Conservation (phyloP, 2,888 invertebrate species). For the Drosophila barbarae region DNA sequence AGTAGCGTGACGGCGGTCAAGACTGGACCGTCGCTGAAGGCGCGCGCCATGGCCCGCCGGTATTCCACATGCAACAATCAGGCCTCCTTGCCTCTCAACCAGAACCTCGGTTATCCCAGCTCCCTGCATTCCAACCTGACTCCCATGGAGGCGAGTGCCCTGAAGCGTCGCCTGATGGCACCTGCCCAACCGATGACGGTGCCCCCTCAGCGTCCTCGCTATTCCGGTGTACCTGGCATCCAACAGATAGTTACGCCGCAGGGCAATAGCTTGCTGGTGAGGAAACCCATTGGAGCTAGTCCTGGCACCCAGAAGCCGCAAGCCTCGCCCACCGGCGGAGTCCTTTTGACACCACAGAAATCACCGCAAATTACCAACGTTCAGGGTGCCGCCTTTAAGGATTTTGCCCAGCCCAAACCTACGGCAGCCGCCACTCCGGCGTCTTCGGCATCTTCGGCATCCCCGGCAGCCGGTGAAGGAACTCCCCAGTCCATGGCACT, state of each 20-base stretch:
- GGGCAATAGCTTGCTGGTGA: constrained; percentile 37
- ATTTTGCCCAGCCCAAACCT: constrained; percentile 41
- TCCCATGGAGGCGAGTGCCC: constrained; percentile 19
- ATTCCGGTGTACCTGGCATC: constrained; percentile 4
- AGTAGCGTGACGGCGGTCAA: background rate
- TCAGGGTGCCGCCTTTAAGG: constrained; percentile 37
- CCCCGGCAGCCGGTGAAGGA: background rate
- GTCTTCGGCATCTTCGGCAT: background rate
- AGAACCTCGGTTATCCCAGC: background rate
- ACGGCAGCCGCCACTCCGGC: constrained; percentile 4
- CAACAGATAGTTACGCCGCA: constrained; percentile 5
- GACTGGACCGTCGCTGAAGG: background rate
- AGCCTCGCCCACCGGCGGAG: constrained; percentile 22
- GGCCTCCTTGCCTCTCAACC: background rate
- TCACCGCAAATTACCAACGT: constrained; percentile 50
- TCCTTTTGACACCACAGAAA: constrained; percentile 16
- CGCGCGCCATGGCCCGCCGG: constrained; percentile 47
- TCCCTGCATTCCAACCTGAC: background rate
- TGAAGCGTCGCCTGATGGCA: constrained; percentile 50
- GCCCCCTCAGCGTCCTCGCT: constrained; percentile 48
- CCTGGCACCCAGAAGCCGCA: constrained; percentile 22
- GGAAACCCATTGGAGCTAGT: constrained; percentile 8
- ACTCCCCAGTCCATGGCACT: background rate
- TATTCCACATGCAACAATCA: constrained; percentile 53
- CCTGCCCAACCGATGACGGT: constrained; percentile 9